Percentiles rank a stretch among this genome's conserved stretches.
phyloP scores from a whole-genome alignment of 2,797 vertebrate genomes.

The Sebastes hubbsi region DNA sequence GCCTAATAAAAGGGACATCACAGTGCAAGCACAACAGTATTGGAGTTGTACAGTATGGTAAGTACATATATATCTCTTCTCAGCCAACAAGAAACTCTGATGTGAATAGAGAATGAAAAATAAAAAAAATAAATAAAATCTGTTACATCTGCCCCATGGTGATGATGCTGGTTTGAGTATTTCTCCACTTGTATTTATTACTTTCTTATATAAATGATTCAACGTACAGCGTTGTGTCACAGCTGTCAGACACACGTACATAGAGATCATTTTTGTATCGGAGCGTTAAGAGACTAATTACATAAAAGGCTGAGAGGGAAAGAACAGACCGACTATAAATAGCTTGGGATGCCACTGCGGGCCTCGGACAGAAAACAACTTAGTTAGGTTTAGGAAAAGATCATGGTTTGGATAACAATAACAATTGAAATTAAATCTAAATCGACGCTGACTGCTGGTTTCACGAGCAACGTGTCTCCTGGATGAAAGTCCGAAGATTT shows the following conservation, averaged over 20 bases:
- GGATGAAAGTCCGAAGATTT: background rate
- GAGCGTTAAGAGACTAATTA: slow-evolving; percentile 38
- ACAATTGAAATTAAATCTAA: background rate
- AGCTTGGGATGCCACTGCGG: slow-evolving; percentile 21
- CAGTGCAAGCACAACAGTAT: background rate
- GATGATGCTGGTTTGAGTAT: background rate
- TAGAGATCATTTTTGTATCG: slow-evolving; percentile 30
- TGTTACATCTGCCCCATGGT: background rate
- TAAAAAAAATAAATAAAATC: background rate
- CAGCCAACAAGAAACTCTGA: background rate
- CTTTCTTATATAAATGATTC: background rate
- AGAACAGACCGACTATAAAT: slow-evolving; percentile 42
- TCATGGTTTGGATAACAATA: background rate
- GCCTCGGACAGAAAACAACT: background rate
- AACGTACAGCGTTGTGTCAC: background rate
- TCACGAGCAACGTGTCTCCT: background rate
- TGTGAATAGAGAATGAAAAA: background rate
- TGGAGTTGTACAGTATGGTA: background rate
- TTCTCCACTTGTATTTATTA: background rate
- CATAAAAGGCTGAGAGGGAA: slow-evolving; percentile 35
- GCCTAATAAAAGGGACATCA: background rate
- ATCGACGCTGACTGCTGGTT: no score
- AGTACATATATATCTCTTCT: background rate
- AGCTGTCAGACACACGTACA: slow-evolving; percentile 20
- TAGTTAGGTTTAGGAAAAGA: background rate